Percentiles rank a stretch among this genome's conserved stretches.
These are phyloP conservation scores for Calameuta pallipes DNA, from an alignment of 2,888 invertebrate species.

Conservation along the genomic window DNA sequence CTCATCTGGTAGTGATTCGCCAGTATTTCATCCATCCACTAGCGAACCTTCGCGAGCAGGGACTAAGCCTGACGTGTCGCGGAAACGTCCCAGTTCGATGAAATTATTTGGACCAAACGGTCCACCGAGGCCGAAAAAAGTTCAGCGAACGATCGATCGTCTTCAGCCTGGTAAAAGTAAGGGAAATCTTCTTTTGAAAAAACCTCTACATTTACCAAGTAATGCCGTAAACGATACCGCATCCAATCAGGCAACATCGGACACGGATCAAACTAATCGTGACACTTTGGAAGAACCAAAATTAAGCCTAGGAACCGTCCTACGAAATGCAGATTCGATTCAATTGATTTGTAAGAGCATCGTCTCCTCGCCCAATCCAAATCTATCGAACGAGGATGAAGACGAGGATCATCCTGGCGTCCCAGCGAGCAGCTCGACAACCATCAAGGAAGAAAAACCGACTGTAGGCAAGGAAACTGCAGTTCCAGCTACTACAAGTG, in stretches of 20 bases:
- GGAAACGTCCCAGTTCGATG: slow-evolving; percentile 51
- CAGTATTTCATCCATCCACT: slow-evolving; percentile 59
- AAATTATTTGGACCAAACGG: slow-evolving; percentile 59
- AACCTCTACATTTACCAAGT: slow-evolving; percentile 69
- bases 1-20: slow-evolving; percentile 84
- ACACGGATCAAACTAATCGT: slow-evolving; percentile 71
- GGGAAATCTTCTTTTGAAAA: slow-evolving; percentile 81
- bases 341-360: slow-evolving; percentile 61
- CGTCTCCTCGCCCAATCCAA: slow-evolving; percentile 60
- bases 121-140: slow-evolving; percentile 68
- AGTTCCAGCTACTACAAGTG: slow-evolving; percentile 44
- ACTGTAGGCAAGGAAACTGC: slow-evolving; percentile 44
- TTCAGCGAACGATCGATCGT: slow-evolving; percentile 85
- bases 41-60: slow-evolving; percentile 71
- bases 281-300: slow-evolving; percentile 73
- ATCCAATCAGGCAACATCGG: slow-evolving; percentile 70
- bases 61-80: slow-evolving; percentile 64
- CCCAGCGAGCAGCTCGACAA: slow-evolving; percentile 38
- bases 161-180: slow-evolving; percentile 89
- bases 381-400: slow-evolving; percentile 63
- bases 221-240: slow-evolving; percentile 67
- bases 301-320: slow-evolving; percentile 85
- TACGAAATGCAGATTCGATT: slow-evolving; percentile 66
- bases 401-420: slow-evolving; percentile 55
- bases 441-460: slow-evolving; percentile 46